Percentiles rank a stretch among this genome's conserved stretches.
Evolutionary conservation across 2,113 vertebrate genomes (phyloP).

Genomic region (Heloderma charlesbogerti): DNA sequence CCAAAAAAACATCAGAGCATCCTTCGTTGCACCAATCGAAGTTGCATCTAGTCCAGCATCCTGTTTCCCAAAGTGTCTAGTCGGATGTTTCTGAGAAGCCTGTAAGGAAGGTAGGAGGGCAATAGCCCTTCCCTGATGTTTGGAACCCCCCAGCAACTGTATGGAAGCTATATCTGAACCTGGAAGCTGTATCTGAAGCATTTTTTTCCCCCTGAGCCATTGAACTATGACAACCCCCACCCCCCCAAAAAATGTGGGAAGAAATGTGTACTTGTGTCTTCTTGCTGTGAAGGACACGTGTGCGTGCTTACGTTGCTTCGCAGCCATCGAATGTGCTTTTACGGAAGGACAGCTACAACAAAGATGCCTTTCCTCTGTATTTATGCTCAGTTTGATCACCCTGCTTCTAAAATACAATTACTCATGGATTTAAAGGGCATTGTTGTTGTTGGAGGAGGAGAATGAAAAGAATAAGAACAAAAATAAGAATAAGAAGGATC

Average conservation of each 20-base stretch:
- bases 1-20: no score
- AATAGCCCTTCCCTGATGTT: neutral
- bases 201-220: neutral
- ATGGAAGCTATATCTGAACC: no score
- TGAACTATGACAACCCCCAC: no score
- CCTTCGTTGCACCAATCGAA: no score
- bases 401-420: slow-evolving; percentile 65
- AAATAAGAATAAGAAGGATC: neutral
- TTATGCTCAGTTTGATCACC: slow-evolving; percentile 65
- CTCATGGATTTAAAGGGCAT: slow-evolving; percentile 29
- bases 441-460: neutral
- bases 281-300: rapidly evolving
- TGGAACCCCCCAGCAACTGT: neutral
- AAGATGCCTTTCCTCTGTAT: slow-evolving; percentile 48
- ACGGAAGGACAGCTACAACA: slow-evolving; percentile 57
- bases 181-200: neutral
- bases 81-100: neutral
- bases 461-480: slow-evolving; percentile 23
- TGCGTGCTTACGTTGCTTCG: slow-evolving; percentile 18
- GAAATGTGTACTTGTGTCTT: rapidly evolving
- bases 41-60: neutral
- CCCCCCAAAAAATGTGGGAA: no score
- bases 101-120: no score
- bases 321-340: slow-evolving; percentile 18
- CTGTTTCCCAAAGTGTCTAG: neutral